Percentiles rank a stretch among this genome's conserved stretches.
Conservation (phyloP, 2,113 vertebrate genomes). For the Phaetusa simplex region DNA sequence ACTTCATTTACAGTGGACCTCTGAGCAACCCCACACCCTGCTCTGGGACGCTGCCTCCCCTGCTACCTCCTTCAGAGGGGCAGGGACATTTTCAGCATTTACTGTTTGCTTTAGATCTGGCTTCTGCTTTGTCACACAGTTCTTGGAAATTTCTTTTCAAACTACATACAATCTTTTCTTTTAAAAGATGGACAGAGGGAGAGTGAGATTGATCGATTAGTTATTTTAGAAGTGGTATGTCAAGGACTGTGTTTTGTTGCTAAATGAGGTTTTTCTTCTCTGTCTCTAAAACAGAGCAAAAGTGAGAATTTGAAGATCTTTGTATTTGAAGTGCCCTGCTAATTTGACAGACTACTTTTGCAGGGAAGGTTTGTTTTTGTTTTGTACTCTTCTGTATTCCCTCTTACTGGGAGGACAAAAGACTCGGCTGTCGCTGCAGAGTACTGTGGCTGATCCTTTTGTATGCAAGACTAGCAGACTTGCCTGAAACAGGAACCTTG, state of each 20-base stretch:
- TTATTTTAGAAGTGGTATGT: not conserved
- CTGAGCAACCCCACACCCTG: not conserved
- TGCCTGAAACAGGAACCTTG: conserved; percentile 57
- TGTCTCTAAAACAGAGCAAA: not conserved
- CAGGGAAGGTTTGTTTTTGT: conserved; percentile 45
- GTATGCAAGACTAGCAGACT: conserved; percentile 51
- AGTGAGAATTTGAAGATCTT: conserved; percentile 36
- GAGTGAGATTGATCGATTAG: conserved; percentile 14
- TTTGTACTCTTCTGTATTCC: not conserved
- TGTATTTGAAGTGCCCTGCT: conserved; percentile 45
- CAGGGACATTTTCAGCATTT: not conserved
- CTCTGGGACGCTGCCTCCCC: not conserved
- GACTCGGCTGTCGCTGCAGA: not conserved
- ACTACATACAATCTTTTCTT: not conserved
- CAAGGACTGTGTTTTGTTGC: conserved; percentile 45
- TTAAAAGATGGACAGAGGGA: not conserved
- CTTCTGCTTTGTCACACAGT: not conserved
- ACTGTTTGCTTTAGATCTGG: not conserved
- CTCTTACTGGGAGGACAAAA: conserved; percentile 53
- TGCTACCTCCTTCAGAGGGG: not conserved
- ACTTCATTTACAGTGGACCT: not conserved
- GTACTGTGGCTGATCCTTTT: conserved; percentile 29
- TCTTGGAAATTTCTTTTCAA: conserved; percentile 22
- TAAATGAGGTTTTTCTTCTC: conserved; percentile 16
- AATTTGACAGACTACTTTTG: conserved; percentile 46